Percentiles rank a stretch among this genome's conserved stretches.
Conservation (phyloP, 2,797 vertebrate species). For the Argya squamiceps region DNA sequence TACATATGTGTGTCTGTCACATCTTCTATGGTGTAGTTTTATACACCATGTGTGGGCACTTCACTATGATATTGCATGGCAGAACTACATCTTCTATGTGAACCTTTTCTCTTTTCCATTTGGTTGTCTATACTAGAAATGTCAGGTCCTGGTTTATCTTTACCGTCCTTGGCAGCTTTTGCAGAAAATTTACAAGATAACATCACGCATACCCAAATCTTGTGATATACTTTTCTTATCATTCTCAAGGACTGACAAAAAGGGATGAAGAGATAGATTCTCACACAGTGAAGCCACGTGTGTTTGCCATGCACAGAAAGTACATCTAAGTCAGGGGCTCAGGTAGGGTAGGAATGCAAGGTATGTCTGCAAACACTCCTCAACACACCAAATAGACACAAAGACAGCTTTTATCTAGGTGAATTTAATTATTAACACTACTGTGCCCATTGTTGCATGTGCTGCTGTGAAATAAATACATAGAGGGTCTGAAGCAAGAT, state of each 20-base stretch:
- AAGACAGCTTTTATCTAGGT: not conserved
- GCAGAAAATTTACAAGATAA: not conserved
- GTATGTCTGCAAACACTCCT: not conserved
- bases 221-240: not conserved
- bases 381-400: not conserved
- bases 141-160: not conserved
- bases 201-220: not conserved
- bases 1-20: not conserved
- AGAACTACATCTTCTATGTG: not conserved
- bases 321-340: not conserved
- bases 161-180: not conserved
- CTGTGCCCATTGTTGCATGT: not conserved
- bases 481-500: not conserved
- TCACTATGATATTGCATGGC: not conserved
- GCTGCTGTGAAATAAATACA: not conserved
- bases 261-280: not conserved
- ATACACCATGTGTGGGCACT: not conserved
- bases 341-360: not conserved
- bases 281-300: not conserved
- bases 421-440: not conserved
- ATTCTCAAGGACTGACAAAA: not conserved
- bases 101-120: not conserved
- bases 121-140: not conserved
- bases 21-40: not conserved
- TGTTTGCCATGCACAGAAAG: not conserved